Evolutionary conservation across 1,140 invertebrate genomes (phyloP), one percentile per base, ranked within the genome.

Genomic region (Polypedilum vanderplanki): DNA sequence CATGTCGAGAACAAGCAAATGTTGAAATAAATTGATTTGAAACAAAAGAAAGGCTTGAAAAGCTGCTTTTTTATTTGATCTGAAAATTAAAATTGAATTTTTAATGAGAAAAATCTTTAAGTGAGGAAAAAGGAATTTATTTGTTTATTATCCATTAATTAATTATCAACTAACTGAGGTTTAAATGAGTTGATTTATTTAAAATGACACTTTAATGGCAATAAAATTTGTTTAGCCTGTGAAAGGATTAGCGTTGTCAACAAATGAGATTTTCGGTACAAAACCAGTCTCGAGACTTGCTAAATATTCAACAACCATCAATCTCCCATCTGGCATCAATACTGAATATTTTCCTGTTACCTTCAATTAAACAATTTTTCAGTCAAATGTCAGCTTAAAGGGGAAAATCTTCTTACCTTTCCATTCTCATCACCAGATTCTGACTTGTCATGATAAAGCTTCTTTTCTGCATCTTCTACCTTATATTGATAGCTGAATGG

Each of bases 401-500:
- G 15, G 5, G 41, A 33, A 74, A 40, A 40, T 74, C 17, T 40
- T 46, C n/a, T 77, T 40, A 83, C 88, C 76, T 87, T 86, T 74
- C 88, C 88, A 75, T 83, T 83, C 2, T 84, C 86, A 75, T 89
- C 87, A 0, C 88, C 88, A 18, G 83, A 79, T 81, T 90, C 89
- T 75, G 87, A 87, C 73, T 88, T 86, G 12, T 88, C 88, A 79
- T 88, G 90, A 81, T 87, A 89, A 18, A 87, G 84, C 75, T 86
- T 83, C 75, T 87, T 87, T 76, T 87, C 85, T 76, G 85, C 85
- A 79, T 90, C 89, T 80, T 90, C 88, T n/a, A 90, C 89, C 80
- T 89, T 88, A 78, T 89, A 91, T 81, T 89, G 85, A 81, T 88
- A 91, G 79, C 89, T 85, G 77, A 90, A 90, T 88, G 90, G 83